phyloP scores from a whole-genome alignment of 2,888 invertebrate species.

The Nemurella pictetii region DNA sequence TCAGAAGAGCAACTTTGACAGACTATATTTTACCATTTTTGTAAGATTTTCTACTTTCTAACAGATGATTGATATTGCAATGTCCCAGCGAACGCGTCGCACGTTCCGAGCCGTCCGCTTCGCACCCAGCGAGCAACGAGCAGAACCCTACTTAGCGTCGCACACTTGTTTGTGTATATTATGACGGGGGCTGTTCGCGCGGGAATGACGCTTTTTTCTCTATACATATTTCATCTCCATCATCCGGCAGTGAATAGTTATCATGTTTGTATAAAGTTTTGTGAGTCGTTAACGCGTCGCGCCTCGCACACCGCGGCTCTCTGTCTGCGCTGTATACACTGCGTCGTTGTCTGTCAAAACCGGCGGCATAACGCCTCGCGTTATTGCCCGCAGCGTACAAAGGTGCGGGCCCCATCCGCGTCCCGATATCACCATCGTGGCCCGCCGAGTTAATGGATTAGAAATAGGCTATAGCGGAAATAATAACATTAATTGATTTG shows the following conservation, averaged over 20 bases:
- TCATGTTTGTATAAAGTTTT: conserved; percentile 21
- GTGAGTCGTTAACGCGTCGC: not conserved
- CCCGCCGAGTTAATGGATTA: conserved; percentile 34
- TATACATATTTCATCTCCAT: conserved; percentile 19
- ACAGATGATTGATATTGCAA: too few species aligned
- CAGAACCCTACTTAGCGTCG: conserved; percentile 5
- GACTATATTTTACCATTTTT: too few species aligned
- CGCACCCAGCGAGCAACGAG: too few species aligned
- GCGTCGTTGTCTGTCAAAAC: conserved; percentile 31
- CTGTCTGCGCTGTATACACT: conserved; percentile 1
- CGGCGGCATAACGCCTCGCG: conserved; percentile 17
- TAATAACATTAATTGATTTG: conserved; percentile 37
- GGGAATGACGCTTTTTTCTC: not conserved
- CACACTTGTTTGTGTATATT: not conserved
- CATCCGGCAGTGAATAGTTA: not conserved
- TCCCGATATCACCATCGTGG: conserved; percentile 35
- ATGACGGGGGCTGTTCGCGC: conserved; percentile 4
- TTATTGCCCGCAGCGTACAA: conserved; percentile 1
- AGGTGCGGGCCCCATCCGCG: not conserved
- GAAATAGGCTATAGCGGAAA: conserved; percentile 29
- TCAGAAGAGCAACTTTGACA: too few species aligned
- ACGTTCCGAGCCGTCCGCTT: too few species aligned
- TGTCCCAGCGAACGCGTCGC: too few species aligned
- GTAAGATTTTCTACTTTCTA: too few species aligned
- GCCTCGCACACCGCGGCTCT: not conserved